Evolutionary conservation across 1,140 invertebrate species (phyloP).

Genomic region (Cydia amplana): DNA sequence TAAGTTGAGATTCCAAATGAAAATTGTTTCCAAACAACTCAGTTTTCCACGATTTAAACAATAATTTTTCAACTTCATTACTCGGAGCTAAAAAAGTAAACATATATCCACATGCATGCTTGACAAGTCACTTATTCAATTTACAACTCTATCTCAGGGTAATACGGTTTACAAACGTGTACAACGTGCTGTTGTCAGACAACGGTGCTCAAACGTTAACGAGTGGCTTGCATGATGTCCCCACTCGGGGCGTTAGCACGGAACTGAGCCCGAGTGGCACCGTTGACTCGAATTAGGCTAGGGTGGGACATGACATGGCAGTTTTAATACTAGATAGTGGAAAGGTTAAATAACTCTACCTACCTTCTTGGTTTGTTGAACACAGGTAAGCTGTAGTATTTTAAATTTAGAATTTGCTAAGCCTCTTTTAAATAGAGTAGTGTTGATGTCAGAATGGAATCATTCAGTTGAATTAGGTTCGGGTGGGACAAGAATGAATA

Average conservation of each 20-base stretch:
- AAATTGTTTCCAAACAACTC: no score
- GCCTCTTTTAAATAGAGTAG: no score
- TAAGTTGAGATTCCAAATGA: no score
- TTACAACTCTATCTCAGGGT: neutral
- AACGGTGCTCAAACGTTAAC: neutral
- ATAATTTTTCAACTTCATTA: neutral
- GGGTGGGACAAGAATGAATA: no score
- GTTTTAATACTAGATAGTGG: neutral
- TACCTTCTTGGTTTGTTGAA: no score
- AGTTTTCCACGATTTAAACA: neutral
- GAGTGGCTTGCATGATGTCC: conserved; percentile 8
- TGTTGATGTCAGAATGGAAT: no score
- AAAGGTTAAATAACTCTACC: no score
- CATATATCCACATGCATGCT: neutral
- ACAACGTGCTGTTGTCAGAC: neutral
- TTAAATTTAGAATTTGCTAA: no score
- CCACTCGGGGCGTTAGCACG: conserved; percentile 16
- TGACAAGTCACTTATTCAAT: neutral
- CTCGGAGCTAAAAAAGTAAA: neutral
- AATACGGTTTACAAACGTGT: neutral
- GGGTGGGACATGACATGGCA: neutral
- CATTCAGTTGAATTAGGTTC: no score
- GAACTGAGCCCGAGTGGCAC: neutral
- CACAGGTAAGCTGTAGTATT: no score
- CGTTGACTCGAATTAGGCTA: conserved; percentile 5